Base-by-base conservation (phyloP, 2,113 vertebrate species). In the Colossoma macropomum region DNA sequence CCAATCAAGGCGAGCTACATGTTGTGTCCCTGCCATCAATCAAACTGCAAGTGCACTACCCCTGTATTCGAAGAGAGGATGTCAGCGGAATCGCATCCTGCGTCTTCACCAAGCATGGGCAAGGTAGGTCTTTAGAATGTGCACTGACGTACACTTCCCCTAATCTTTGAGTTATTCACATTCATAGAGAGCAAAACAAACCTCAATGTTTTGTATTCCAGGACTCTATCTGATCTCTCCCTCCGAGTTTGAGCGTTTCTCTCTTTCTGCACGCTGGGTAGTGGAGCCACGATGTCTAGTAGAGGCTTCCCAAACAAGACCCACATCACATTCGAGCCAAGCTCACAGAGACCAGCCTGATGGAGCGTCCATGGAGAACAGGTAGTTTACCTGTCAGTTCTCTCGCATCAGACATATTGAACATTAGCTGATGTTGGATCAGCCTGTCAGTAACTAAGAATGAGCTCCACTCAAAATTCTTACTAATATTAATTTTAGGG, bases 171-270 rank as follows among this genome's bases (percentile, higher is more conserved):
- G 1, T 15, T 16, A 5, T 50, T 41, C 17, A 23, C 23, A n/a
- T 52, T 1, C 6, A 17, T n/a, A 2, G 11, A 48, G 38, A 34
- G 66, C 48, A 13, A 56, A n/a, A 71, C 21, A 56, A 34, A 60
- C 19, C 54, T n/a, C 63, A 34, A 2, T 45, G 41, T 41, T 66
- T 70, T 71, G 1, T 16, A 69, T 69, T 80, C 10, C 82, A 99
- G 98, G 98, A 21, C 98, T 99, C 92, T 99, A 99, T 89, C 93
- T 99, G 88, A 98, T 99, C 87, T 99, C 98, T 0, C 98, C 97
- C 0, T 99, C 98, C 0, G 98, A 99, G 91, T 98, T 99, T 89
- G 97, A 99, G 89, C 96, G 97, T 25, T 99, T 99, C 91, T 99
- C 98, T 12, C 90, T 99, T 80, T 99, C 97, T 19, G 94, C 97